Evolutionary conservation across 2,113 vertebrate species (phyloP), one percentile per base, ranked within the genome.

Genomic region (Drymodes brunneopygia): DNA sequence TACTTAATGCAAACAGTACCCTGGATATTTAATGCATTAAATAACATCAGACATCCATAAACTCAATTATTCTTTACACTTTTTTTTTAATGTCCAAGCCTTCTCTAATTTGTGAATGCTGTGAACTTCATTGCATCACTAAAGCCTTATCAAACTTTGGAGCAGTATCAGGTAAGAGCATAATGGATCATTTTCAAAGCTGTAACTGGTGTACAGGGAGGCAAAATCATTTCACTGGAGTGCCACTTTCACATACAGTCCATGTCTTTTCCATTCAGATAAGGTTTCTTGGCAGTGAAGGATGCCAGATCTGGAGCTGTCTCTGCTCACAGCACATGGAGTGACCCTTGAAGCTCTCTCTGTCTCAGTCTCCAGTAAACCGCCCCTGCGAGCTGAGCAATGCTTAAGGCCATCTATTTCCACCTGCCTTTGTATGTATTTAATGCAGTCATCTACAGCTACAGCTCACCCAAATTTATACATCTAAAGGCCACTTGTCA

Each of bases 401-500:
- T 35, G 33, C 62, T 83, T 66, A 33, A 85, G 53, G 40, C 12
- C 70, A 36, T 13, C 18, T 65, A 70, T 88, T 86, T 81, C 79
- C 81, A 58, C 56, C n/a, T 86, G 56, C 47, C 35, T 86, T 50
- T 54, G n/a, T 54, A 54, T 1, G 0, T 50, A 51, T 58, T 80
- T 88, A 83, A 88, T 2, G 6, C 12, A 88, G 86, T 38, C 60
- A 85, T 86, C 71, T 70, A 64, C 64, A 92, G 81, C 53, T 72
- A 36, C 74, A 83, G 69, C 91, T 93, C 79, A 86, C 35, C 22
- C 80, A 88, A 7, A 31, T 88, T 90, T 27, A 74, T 78, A 54
- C 54, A 56, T 81, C 47, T 82, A 88, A 97, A 96, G 92, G 86
- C 75, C 90, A 83, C 80, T 92, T 92, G 85, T 85, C 90, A 96